These are phyloP conservation scores for Willowsia nigromaculata DNA, from an alignment of 2,888 invertebrate genomes.

Conservation along the genomic window DNA sequence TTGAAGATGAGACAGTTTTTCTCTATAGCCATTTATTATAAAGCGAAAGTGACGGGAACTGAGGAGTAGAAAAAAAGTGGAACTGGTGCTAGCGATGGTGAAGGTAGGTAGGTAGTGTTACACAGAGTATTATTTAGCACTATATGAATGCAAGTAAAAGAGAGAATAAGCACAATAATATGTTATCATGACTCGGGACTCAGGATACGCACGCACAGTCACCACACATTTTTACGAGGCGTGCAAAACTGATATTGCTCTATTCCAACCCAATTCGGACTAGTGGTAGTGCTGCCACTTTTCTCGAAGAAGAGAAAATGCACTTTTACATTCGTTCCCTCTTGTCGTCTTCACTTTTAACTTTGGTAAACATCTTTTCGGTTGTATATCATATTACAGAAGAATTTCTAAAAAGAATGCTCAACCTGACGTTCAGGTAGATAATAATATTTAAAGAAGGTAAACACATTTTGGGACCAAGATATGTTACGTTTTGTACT, in stretches of 20 bases:
- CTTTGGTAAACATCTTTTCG: not conserved
- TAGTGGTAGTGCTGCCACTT: not conserved
- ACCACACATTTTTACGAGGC: slow-evolving; percentile 59
- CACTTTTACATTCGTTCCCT: slow-evolving; percentile 11
- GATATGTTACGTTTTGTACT: not conserved
- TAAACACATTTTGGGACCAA: not conserved
- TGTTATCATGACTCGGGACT: slow-evolving; percentile 23
- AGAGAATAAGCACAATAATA: slow-evolving; percentile 27
- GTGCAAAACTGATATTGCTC: slow-evolving; percentile 63
- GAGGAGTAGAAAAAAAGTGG: slow-evolving; percentile 29
- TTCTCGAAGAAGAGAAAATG: slow-evolving; percentile 37
- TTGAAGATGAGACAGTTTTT: slow-evolving; percentile 68
- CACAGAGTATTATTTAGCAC: no score
- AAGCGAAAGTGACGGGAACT: slow-evolving; percentile 59
- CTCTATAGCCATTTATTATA: slow-evolving; percentile 66
- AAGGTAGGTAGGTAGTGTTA: not conserved
- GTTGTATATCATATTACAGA: not conserved
- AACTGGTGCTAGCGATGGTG: not conserved
- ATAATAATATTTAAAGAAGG: not conserved
- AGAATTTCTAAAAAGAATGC: not conserved
- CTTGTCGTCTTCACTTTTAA: not conserved
- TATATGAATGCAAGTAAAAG: no score
- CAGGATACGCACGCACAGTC: slow-evolving; percentile 62
- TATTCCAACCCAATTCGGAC: slow-evolving; percentile 11
- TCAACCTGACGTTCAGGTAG: not conserved